Evolutionary conservation across 2,113 vertebrate species (phyloP), one percentile per base, ranked within the genome.

Genomic region (Romanogobio albipinnatus): DNA sequence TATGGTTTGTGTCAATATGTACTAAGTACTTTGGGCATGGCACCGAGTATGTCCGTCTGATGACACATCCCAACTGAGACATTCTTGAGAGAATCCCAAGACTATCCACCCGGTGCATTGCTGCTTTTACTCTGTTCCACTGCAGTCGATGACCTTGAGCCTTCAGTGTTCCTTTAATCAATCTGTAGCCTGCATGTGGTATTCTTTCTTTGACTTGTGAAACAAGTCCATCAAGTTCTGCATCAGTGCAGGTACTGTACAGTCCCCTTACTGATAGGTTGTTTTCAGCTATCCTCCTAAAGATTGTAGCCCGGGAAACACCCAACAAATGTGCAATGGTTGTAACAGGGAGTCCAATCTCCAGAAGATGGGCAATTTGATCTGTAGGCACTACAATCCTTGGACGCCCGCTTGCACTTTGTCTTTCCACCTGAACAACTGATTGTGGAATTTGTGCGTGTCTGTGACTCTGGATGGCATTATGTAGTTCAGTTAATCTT

Each of bases 1-100:
- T 74, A 64, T 80, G 84, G 13, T 47, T 85, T 85, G 49, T 80
- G 66, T 85, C 76, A 45, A 80, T 59, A 77, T 80, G 84, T 76
- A 78, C 75, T 19, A 78, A 76, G 56, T 76, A 79, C 29, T 70
- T 68, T n/a, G 51, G 84, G 51, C 62, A 53, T 53, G 49, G 47
- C 24, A 76, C 49, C 2, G 74, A 76, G 15, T 76, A 76, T 76
- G 73, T 53, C 9, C 24, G 0, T 19, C 73, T 74, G n/a, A 74
- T 74, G 5, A 49, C 45, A 74, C 43, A 74, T 24, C 43, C n/a
- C 11, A 74, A 49, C 24, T 75, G 73, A 75, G 6, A 19, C 47
- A 75, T 75, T 53, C 47, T 33, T 53, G 47, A 5, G 22, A 76
- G 73, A 53, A 76, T 76, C 14, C 73, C 24, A 76, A 76, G 73